phyloP scores from a whole-genome alignment of 2,797 vertebrate genomes.

The Smutsia gigantea region DNA sequence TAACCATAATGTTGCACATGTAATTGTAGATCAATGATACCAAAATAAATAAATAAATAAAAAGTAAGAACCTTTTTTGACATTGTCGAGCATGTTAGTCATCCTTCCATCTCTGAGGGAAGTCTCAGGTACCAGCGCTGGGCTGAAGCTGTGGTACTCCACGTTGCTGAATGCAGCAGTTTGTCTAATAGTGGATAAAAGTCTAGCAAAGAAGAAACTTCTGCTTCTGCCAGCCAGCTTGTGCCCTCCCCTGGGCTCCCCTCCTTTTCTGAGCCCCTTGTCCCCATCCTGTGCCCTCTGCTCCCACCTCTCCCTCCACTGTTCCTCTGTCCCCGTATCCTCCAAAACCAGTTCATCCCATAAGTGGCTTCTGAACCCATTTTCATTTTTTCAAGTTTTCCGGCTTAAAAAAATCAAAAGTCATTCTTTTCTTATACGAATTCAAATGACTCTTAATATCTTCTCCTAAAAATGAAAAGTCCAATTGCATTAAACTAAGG shows the following conservation, averaged over 20 bases:
- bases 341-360: not conserved
- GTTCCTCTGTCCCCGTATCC: rapidly evolving
- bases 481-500: constrained; percentile 4
- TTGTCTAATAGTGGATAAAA: too few species aligned
- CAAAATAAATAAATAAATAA: not conserved
- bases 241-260: too few species aligned
- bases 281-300: not conserved
- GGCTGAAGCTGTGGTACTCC: not conserved
- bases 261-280: not conserved
- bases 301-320: not conserved
- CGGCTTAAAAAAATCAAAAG: constrained; percentile 50
- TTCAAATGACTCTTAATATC: constrained; percentile 53
- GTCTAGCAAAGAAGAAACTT: not conserved
- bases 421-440: not conserved
- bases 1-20: too few species aligned
- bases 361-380: not conserved
- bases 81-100: not conserved
- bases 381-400: constrained; percentile 46
- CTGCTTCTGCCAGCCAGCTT: not conserved
- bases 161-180: not conserved
- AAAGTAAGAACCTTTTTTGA: not conserved
- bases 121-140: too few species aligned
- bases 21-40: too few species aligned
- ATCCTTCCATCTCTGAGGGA: not conserved
- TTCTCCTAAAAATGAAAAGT: constrained; percentile 1